A percentile compares a stretch with the other conserved stretches of the same genome.
Evolutionary conservation across 2,797 vertebrate genomes (phyloP).

Genomic region (Gymnodraco acuticeps): DNA sequence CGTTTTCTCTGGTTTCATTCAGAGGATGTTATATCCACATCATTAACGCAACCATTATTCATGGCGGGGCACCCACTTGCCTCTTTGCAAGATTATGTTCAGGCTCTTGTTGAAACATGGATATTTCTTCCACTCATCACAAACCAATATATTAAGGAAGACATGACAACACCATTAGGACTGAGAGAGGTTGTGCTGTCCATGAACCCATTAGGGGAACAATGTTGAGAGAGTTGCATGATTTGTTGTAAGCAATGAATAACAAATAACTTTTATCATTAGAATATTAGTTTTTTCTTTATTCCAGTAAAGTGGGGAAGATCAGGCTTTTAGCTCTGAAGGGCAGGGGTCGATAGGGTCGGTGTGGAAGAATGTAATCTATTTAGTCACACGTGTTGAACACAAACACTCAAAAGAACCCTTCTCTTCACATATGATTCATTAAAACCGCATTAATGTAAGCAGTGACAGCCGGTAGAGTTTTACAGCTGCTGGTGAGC

Average conservation of each 20-base stretch:
- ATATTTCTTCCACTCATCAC: conserved; percentile 20
- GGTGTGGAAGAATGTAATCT: not conserved
- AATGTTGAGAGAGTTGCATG: conserved; percentile 25
- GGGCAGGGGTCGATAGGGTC: not conserved
- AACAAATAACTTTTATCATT: conserved; percentile 16
- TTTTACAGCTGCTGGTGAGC: conserved; percentile 44
- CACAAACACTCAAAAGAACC: not conserved
- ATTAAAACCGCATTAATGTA: conserved; percentile 32
- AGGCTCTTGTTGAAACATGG: not conserved
- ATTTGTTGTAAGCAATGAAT: conserved; percentile 32
- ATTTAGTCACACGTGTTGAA: not conserved
- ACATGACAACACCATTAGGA: not conserved
- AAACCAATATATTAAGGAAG: conserved; percentile 25
- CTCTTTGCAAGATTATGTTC: conserved; percentile 37
- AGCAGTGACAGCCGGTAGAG: not conserved
- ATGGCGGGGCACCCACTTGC: conserved; percentile 40
- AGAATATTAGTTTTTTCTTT: conserved; percentile 7
- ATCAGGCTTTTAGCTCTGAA: conserved; percentile 6
- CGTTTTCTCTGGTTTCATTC: conserved; percentile 69
- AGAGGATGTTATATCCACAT: conserved; percentile 61
- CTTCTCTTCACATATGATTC: conserved; percentile 21
- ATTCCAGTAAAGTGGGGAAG: conserved; percentile 1
- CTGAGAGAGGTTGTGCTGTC: conserved; percentile 18
- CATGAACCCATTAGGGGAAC: conserved; percentile 27
- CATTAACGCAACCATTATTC: conserved; percentile 61